Percentiles rank a stretch among this genome's conserved stretches.
Conservation (phyloP, 2,113 vertebrate species). For the Atherinomorus stipes region DNA sequence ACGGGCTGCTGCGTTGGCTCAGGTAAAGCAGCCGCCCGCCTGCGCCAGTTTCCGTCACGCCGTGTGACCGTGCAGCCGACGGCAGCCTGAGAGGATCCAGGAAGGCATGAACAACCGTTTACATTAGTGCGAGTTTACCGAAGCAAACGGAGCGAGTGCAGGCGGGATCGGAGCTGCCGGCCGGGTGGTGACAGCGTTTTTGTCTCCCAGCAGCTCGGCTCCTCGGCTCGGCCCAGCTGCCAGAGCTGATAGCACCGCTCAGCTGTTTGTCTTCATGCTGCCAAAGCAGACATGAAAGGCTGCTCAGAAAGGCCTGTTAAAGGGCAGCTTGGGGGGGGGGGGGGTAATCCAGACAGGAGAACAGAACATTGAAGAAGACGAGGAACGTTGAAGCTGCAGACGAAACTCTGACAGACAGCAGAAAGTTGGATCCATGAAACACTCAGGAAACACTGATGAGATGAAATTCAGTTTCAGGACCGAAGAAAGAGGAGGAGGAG, state of each 20-base stretch:
- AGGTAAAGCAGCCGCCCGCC: slow-evolving; percentile 23
- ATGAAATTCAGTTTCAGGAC: too few species aligned
- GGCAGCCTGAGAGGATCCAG: slow-evolving; percentile 40
- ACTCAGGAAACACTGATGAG: too few species aligned
- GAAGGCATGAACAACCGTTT: slow-evolving; percentile 46
- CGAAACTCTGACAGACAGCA: too few species aligned
- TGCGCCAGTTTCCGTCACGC: slow-evolving; percentile 34
- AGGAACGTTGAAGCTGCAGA: too few species aligned
- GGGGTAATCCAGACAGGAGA: too few species aligned
- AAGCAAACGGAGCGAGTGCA: neutral
- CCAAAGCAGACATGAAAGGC: slow-evolving; percentile 56
- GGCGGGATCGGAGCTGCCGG: slow-evolving; percentile 8
- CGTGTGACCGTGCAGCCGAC: slow-evolving; percentile 35
- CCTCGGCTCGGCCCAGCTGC: slow-evolving; percentile 22
- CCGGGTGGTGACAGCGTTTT: slow-evolving; percentile 45
- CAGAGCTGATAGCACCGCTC: slow-evolving; percentile 42
- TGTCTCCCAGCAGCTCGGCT: slow-evolving; percentile 31
- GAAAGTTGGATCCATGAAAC: too few species aligned
- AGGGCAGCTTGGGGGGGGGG: slow-evolving; percentile 9
- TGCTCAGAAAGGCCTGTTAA: slow-evolving; percentile 14
- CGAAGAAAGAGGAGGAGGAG: too few species aligned
- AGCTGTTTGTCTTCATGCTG: slow-evolving; percentile 43
- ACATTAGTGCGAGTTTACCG: slow-evolving; percentile 4
- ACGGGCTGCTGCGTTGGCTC: slow-evolving; percentile 24
- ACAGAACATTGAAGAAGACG: too few species aligned